phyloP scores from a whole-genome alignment of 2,888 invertebrate genomes.

The Pheosia tremula region DNA sequence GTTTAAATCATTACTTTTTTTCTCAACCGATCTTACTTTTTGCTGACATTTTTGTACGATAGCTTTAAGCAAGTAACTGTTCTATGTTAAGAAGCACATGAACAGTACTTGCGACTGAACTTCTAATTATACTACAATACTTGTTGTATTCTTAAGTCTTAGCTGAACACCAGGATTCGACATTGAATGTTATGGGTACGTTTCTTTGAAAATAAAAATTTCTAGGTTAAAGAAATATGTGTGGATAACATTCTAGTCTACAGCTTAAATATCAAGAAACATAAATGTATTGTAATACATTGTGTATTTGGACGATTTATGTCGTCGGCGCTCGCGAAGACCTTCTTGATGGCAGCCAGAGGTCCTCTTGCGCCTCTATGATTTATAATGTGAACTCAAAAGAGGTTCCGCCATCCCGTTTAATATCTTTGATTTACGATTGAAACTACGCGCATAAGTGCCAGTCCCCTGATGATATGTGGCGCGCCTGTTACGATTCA shows the following conservation, averaged over 20 bases:
- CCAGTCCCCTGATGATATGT: constrained; percentile 81
- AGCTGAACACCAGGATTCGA: too few relatives aligned
- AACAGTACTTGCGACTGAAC: too few relatives aligned
- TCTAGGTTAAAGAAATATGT: too few relatives aligned
- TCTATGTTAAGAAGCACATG: too few relatives aligned
- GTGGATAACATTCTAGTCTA: background rate
- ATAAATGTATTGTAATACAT: constrained; percentile 38
- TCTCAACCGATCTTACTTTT: background rate
- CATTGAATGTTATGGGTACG: too few relatives aligned
- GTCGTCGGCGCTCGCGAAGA: constrained; percentile 68
- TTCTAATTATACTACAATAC: too few relatives aligned
- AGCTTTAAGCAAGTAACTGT: too few relatives aligned
- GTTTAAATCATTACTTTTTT: background rate
- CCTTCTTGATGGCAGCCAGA: constrained; percentile 73
- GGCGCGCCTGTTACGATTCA: constrained; percentile 76
- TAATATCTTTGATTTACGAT: constrained; percentile 85
- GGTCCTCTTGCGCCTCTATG: constrained; percentile 75
- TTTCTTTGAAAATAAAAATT: too few relatives aligned
- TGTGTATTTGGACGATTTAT: constrained; percentile 66
- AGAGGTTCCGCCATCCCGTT: constrained; percentile 83
- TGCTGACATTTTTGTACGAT: background rate
- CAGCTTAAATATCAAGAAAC: constrained; percentile 20
- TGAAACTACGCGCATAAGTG: constrained; percentile 80
- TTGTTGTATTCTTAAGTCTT: too few relatives aligned
- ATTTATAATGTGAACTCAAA: constrained; percentile 83